Evolutionary conservation across 37 sponge, comb jelly and placozoan species (phyloP).

Genomic region (Ianthella basta): DNA sequence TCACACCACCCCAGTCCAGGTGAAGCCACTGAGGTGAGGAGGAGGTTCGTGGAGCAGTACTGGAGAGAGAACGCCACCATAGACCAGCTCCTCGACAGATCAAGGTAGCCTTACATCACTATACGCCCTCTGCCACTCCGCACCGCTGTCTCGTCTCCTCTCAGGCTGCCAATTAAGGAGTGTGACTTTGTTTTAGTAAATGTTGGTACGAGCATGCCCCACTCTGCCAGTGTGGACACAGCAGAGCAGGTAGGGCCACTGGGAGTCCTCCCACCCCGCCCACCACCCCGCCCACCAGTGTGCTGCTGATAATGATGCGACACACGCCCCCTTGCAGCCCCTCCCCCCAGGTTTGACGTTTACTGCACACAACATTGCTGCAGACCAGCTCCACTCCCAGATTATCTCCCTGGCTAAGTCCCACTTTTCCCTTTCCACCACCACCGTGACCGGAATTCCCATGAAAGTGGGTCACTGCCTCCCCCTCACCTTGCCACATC

Average conservation of each 20-base stretch:
- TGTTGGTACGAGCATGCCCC: neutral
- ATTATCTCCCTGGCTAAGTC: constrained; percentile 55
- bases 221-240: no score
- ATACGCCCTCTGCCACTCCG: neutral
- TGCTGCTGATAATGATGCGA: no score
- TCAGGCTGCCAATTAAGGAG: constrained; percentile 58
- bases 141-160: neutral
- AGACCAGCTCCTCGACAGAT: constrained; percentile 57
- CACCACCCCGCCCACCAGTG: no score
- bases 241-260: no score
- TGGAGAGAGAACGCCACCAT: constrained; percentile 65
- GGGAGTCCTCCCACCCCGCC: no score
- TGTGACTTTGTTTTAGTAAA: constrained; percentile 76
- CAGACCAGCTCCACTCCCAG: neutral
- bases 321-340: no score
- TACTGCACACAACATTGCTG: no score
- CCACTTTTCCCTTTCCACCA: constrained; percentile 71
- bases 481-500: no score
- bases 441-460: constrained; percentile 86
- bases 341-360: no score
- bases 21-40: constrained; percentile 65
- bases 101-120: constrained; percentile 9
- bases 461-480: constrained; percentile 78
- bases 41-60: constrained; percentile 44
- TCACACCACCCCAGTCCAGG: constrained; percentile 48